These are phyloP conservation scores for Druon quercuslanigerum DNA, from an alignment of 1,140 invertebrate species.

Conservation along the genomic window DNA sequence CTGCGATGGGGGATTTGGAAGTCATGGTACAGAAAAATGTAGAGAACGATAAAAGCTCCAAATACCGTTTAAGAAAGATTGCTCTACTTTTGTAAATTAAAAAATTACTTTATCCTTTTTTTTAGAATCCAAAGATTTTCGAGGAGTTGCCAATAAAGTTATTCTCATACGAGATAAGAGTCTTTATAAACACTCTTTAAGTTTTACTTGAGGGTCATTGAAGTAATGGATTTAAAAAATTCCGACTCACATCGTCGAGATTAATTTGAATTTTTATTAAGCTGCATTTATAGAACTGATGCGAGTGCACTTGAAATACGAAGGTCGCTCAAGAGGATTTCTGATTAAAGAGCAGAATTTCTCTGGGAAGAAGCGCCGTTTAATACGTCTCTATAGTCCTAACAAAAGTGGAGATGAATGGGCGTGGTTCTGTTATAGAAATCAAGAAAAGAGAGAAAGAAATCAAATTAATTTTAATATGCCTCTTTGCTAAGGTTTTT, in stretches of 20 bases:
- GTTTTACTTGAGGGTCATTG: background rate
- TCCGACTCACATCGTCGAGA: background rate
- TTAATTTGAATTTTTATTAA: background rate
- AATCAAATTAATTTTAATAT: too few species aligned
- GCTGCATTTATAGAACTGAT: conserved; percentile 8
- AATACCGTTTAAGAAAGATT: background rate
- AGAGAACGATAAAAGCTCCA: background rate
- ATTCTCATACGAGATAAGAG: too few species aligned
- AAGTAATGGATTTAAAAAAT: background rate
- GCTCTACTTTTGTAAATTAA: background rate
- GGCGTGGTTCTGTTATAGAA: conserved; percentile 56
- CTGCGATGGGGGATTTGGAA: background rate
- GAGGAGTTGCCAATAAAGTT: too few species aligned
- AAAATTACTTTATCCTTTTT: background rate
- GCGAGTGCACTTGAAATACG: conserved; percentile 22
- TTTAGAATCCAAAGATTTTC: background rate
- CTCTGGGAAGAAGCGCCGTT: conserved; percentile 54
- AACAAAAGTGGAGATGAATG: conserved; percentile 59
- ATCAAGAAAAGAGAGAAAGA: background rate
- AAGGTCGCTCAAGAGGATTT: conserved; percentile 39
- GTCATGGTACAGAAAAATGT: conserved; percentile 16
- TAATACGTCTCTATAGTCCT: conserved; percentile 66
- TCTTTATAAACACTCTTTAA: too few species aligned
- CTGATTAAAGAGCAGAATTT: conserved; percentile 47
- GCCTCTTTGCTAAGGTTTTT: too few species aligned